These are phyloP conservation scores for Leptopilina myrica DNA, from an alignment of 2,888 invertebrate species.

Conservation along the genomic window DNA sequence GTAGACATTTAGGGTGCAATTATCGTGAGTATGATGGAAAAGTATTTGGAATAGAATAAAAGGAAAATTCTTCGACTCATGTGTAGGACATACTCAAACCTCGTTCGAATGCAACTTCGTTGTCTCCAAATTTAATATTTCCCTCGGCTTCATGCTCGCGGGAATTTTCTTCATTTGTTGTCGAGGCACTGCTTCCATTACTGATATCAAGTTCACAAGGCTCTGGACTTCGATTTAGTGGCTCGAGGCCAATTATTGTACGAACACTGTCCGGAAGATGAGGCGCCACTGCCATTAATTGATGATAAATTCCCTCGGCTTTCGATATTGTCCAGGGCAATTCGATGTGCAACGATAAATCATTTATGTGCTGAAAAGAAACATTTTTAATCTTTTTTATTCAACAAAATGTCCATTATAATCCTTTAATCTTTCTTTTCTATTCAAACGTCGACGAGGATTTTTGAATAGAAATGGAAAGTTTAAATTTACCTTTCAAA, in stretches of 20 bases:
- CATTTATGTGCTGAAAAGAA: constrained; percentile 92
- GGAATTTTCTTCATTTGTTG: constrained; percentile 73
- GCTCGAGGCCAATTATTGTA: constrained; percentile 83
- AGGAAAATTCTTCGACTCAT: constrained; percentile 64
- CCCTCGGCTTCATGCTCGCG: constrained; percentile 65
- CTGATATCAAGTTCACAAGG: constrained; percentile 57
- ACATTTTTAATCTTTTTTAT: too few relatives aligned
- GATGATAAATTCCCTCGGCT: constrained; percentile 95
- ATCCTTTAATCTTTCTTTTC: too few relatives aligned
- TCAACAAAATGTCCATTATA: too few relatives aligned
- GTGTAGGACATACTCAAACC: constrained; percentile 72
- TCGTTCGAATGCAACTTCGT: constrained; percentile 73
- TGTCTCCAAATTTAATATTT: constrained; percentile 68
- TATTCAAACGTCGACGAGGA: too few relatives aligned
- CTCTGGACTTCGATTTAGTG: constrained; percentile 67
- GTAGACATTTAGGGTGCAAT: background rate
- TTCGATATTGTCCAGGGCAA: constrained; percentile 88
- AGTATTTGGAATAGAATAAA: constrained; percentile 46
- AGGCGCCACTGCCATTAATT: constrained; percentile 84
- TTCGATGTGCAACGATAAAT: constrained; percentile 91
- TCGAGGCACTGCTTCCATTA: constrained; percentile 54
- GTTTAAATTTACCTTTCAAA: too few relatives aligned
- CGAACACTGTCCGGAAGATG: constrained; percentile 86
- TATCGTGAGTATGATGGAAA: background rate
- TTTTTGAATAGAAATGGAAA: background rate